Evolutionary conservation across 2,888 invertebrate species (phyloP).

Genomic region (Eristalis intricaria): DNA sequence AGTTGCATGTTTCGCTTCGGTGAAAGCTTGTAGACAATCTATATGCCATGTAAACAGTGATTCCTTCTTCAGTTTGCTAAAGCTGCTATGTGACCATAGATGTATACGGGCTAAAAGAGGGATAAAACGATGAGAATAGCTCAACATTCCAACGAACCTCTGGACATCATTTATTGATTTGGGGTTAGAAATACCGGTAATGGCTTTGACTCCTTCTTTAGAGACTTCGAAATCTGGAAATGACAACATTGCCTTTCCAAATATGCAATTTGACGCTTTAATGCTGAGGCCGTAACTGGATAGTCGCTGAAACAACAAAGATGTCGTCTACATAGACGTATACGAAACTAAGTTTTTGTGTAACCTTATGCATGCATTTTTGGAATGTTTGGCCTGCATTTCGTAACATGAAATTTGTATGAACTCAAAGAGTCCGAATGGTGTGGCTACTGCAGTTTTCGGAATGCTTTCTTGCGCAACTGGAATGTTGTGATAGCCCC

Average conservation of each 20-base stretch:
- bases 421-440: slow-evolving; percentile 77
- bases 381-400: slow-evolving; percentile 38
- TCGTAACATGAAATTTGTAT: slow-evolving; percentile 75
- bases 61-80: background rate
- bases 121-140: slow-evolving; percentile 48
- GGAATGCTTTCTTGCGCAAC: slow-evolving; percentile 60
- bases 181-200: slow-evolving; percentile 10
- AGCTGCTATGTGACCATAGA: slow-evolving; percentile 7
- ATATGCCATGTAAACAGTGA: background rate
- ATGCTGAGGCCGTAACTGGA: slow-evolving; percentile 60
- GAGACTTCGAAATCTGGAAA: slow-evolving; percentile 69
- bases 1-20: background rate
- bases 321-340: slow-evolving; percentile 73
- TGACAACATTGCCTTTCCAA: slow-evolving; percentile 41
- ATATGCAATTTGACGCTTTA: slow-evolving; percentile 73
- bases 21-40: slow-evolving; percentile 11
- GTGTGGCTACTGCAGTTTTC: slow-evolving; percentile 76
- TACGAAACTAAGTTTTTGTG: slow-evolving; percentile 29
- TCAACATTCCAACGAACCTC: slow-evolving; percentile 52
- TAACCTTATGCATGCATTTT: slow-evolving; percentile 66
- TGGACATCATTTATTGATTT: slow-evolving; percentile 22
- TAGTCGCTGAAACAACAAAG: slow-evolving; percentile 70
- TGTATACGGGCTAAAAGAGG: slow-evolving; percentile 37
- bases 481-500: slow-evolving; percentile 77
- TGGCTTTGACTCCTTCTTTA: slow-evolving; percentile 60